Base-by-base conservation (phyloP, 1,140 invertebrate genomes). In the Littorina saxatilis region DNA sequence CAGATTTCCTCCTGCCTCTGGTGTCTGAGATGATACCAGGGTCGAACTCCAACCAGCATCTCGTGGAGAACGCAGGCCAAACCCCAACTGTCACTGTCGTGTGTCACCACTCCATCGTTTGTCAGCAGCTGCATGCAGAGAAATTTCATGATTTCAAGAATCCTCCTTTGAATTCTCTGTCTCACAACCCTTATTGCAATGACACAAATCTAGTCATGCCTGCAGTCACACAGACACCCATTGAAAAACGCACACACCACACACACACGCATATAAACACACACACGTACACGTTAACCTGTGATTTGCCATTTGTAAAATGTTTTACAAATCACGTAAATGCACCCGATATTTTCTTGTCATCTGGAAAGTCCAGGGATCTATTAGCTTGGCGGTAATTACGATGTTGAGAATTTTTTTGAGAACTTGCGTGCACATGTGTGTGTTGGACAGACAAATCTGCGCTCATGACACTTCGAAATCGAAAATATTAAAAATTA, bases 21-120 rank as follows among this genome's bases (percentile, higher is more conserved):
- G 55, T 76, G 74, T 17, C 52, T 17, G 9, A 76, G 47, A 37
- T 55, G 50, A 50, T 76, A 58, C 74, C 74, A 76, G 50, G 74
- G 74, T 39, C 74, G 50, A 13, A 37, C 9, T 20, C 74, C 74
- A 1, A 50, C 58, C 74, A 76, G 50, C 74, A 76, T 76, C 74
- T 76, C 74, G 15, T 58, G 50, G 15, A 52, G 15, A 20, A 76
- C 32, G 7, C 74, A 76, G 7, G 15, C 74, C 74, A 76, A 20
- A 5, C 74, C 74, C 74, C 74, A 76, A 39, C 74, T 76, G 74
- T 76, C 74, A 23, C 43, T 76, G 4, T 58, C 39, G 4, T 13
- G 66, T 0, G 35, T 68, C 66, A 68, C 32, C 7, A 20, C 32
- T 2, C 66, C 66, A 17, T 35, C 66, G 32, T 68, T 11, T 3